Evolutionary conservation across 2,888 invertebrate species (phyloP), one percentile per base, ranked within the genome.

Genomic region (Orthosia gothica): DNA sequence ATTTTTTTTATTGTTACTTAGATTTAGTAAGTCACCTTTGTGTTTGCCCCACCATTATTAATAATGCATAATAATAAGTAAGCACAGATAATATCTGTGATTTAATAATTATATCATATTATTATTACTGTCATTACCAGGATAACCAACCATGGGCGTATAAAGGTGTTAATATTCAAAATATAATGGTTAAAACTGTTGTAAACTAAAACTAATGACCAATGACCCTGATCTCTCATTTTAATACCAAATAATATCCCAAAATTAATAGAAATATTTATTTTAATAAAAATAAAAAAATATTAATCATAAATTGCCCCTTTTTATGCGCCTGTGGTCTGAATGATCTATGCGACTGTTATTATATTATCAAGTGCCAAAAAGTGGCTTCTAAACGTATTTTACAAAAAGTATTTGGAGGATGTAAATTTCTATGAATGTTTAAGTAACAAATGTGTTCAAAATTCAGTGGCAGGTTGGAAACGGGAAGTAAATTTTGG

Each of bases 351-450:
- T 76, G 72, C 71, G 86, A 83, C 81, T 84, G 79, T 76, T 87
- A 76, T 55, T 74, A 70, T 73, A 79, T 75, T 87, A 90, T 89
- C 85, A 85, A 89, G 94, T 94, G 94, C 94, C 94, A 94, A 94
- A 91, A 91, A 90, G 88, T 93, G 93, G 94, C 94, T 92, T 92
- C 79, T 90, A 79, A 85, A 87, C 74, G 83, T 87, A 88, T 86
- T 85, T 77, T 75, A 82, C 50, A 86, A 79, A 65, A 79, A 88
- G 83, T 81, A 85, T 86, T 87, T 58, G 78, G 74, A 70, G 32
- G 49, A 74, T 71, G 55, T 75, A 70, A 68, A 62, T 67, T 75
- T 67, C 58, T 83, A 70, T 70, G 81, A 68, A 49, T 73, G 76
- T 75, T 75, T 68, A 80, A 32, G 82, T 78, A 90, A 91, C 85